Base-by-base conservation (phyloP, 1,140 invertebrate genomes). In the Berghia stephanieae region DNA sequence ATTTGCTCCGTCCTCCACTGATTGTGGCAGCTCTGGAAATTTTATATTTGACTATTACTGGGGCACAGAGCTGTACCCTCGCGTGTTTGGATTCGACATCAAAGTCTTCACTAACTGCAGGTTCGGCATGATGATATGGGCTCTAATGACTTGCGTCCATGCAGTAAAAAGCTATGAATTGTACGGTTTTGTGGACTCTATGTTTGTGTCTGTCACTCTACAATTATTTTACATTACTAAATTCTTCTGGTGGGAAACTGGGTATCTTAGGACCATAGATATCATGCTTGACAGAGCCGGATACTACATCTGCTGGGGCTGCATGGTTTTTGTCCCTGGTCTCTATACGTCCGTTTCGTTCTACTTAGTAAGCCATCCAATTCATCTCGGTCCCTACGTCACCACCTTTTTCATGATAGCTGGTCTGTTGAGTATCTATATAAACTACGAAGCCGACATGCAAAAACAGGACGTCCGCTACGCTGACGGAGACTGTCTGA, bases 231-330 rank as follows among this genome's bases (percentile, higher is more conserved):
- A 93, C 83, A 86, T 93, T 36, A 89, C 88, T 21, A 93, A 93
- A 83, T 93, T 93, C 84, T 93, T 90, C 85, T 92, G 89, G 87
- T 93, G 92, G 92, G 92, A 93, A 85, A 89, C 90, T 5, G 92
- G 92, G 16, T 93, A 93, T 83, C 92, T 93, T 87, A 86, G 90
- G 70, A 92, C 92, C n/a, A 89, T 93, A 34, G 92, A 93, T 80
- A 93, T 93, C 49, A 92, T 91, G 67, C 77, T 92, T 24, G 92
- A 93, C 82, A 83, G 92, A 68, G 92, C 92, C 57, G 92, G 92
- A 0, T 93, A 90, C 84, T 93, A 93, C 82, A 90, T 93, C 55
- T 92, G 92, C 78, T 87, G 86, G 86, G 92, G 92, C 66, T 93
- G 92, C 82, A 83, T 93, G 6, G 90, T 91, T 0, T 92, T 88